phyloP scores from a whole-genome alignment of 2,113 vertebrate genomes.

The Tringa solitaria region DNA sequence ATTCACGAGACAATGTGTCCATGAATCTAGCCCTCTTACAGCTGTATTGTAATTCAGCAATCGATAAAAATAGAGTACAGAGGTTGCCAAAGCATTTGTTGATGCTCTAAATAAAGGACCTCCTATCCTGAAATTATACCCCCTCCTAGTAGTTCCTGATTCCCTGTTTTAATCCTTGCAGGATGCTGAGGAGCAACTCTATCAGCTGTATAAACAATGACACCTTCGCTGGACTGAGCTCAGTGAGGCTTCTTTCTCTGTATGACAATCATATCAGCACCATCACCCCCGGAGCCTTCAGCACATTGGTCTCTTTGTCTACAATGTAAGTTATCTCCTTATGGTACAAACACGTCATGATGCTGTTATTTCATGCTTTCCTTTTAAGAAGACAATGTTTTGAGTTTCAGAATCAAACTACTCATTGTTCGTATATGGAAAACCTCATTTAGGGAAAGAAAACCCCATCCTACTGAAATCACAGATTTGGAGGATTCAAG shows the following conservation, averaged over 20 bases:
- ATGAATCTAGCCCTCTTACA: not conserved
- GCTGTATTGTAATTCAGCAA: not conserved
- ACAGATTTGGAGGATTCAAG: not conserved
- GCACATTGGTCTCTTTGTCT: slow-evolving; percentile 92
- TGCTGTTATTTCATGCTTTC: not conserved
- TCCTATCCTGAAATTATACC: not conserved
- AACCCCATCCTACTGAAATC: not conserved
- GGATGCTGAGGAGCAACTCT: slow-evolving; percentile 95
- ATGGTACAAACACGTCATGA: too few species aligned
- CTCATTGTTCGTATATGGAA: not conserved
- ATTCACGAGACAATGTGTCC: not conserved
- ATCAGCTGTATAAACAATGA: slow-evolving; percentile 94
- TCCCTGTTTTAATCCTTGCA: slow-evolving; percentile 56
- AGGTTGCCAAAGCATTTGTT: not conserved
- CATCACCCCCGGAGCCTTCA: slow-evolving; percentile 93
- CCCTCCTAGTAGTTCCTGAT: not conserved
- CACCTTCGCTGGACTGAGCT: slow-evolving; percentile 93
- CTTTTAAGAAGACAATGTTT: fast-evolving
- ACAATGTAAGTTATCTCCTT: slow-evolving; percentile 87
- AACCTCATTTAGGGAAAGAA: not conserved
- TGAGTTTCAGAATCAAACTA: not conserved
- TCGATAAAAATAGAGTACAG: not conserved
- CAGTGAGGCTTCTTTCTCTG: slow-evolving; percentile 92
- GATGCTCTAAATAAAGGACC: not conserved
- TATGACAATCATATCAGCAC: slow-evolving; percentile 96